These are phyloP conservation scores for Colletes collaris DNA, from an alignment of 2,888 invertebrate genomes.

Conservation along the genomic window DNA sequence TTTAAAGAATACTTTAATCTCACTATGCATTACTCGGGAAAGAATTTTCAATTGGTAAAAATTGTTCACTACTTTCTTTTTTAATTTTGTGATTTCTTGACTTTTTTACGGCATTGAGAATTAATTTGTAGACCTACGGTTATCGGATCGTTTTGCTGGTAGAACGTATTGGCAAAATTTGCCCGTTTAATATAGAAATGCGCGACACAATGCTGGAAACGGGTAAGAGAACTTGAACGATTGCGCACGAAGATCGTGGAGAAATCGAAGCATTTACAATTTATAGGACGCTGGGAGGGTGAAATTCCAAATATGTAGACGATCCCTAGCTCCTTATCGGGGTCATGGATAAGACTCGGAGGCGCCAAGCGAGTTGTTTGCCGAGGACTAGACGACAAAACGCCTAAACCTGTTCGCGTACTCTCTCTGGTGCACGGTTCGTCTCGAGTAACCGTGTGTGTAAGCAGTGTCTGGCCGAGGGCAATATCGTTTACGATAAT, in stretches of 20 bases:
- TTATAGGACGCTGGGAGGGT: background rate
- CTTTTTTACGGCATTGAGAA: no score
- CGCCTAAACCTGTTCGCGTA: constrained; percentile 48
- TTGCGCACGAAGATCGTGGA: constrained; percentile 3
- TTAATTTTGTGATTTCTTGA: no score
- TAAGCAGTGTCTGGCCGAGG: constrained; percentile 62
- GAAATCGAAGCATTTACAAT: background rate
- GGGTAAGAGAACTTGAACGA: constrained; percentile 14
- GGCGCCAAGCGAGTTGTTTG: constrained; percentile 59
- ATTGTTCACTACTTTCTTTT: no score
- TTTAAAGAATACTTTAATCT: no score
- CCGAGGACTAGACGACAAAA: constrained; percentile 57
- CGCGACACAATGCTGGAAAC: constrained; percentile 2
- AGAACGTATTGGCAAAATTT: no score
- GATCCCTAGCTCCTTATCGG: constrained; percentile 22
- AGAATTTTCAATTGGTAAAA: no score
- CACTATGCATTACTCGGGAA: no score
- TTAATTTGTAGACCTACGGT: no score
- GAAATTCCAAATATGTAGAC: constrained; percentile 47
- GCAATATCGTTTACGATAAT: constrained; percentile 71
- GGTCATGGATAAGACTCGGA: constrained; percentile 49
- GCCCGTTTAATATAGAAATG: no score
- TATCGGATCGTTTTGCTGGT: no score
- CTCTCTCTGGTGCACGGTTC: constrained; percentile 14
- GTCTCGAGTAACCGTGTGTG: constrained; percentile 21